Conservation (phyloP, 35 echinoderm and acorn worm species). For the Anneissia japonica region DNA sequence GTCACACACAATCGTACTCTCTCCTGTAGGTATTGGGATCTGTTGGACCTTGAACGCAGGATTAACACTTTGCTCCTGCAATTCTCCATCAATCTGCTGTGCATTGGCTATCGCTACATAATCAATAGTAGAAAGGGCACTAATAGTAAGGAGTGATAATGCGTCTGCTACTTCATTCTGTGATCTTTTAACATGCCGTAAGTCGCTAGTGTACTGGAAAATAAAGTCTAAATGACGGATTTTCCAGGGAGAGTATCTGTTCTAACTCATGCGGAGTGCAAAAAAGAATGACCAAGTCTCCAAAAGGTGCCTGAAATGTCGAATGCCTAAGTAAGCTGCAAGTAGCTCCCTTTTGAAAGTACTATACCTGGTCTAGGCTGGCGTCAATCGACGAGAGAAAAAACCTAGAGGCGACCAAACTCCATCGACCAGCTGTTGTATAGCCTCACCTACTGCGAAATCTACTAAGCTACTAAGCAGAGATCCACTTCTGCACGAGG, state of each 20-base stretch:
- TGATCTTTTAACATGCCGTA: background rate
- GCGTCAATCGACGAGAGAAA: background rate
- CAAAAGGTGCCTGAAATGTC: conserved; percentile 36
- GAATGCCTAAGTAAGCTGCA: conserved; percentile 22
- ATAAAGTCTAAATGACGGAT: conserved; percentile 53
- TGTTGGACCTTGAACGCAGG: background rate
- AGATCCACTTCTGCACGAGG: background rate
- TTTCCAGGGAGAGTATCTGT: conserved; percentile 35
- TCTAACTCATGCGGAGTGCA: conserved; percentile 5
- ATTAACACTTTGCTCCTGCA: background rate
- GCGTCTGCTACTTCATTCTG: conserved; percentile 17
- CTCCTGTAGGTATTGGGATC: background rate
- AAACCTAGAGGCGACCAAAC: background rate
- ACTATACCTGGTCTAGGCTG: conserved; percentile 20
- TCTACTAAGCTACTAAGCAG: background rate
- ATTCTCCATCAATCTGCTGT: background rate
- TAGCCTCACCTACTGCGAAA: conserved; percentile 7
- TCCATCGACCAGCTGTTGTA: conserved; percentile 2
- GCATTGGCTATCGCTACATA: background rate
- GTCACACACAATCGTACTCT: conserved; percentile 9
- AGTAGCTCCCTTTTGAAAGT: conserved; percentile 48
- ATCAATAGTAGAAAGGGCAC: background rate
- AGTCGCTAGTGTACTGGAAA: conserved; percentile 23
- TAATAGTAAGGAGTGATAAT: background rate
- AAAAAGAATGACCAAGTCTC: conserved; percentile 30